Evolutionary conservation across 2,888 invertebrate genomes (phyloP).

Genomic region (Drosophila kanekoi): DNA sequence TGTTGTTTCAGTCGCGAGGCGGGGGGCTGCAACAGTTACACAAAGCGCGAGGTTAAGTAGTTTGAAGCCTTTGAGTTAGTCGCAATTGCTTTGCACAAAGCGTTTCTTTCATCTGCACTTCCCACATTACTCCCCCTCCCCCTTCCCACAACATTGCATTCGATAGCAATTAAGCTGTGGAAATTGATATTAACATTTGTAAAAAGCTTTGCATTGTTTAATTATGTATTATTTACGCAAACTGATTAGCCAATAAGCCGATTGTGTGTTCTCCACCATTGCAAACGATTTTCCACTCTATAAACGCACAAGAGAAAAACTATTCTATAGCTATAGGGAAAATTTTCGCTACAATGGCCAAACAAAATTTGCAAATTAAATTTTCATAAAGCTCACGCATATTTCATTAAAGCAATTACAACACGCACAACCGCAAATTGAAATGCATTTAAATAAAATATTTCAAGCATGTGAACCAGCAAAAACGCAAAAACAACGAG

Average conservation of each 20-base stretch:
- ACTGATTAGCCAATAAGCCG: conserved; percentile 62
- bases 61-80: conserved; percentile 42
- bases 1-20: conserved; percentile 39
- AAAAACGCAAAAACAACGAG: conserved; percentile 26
- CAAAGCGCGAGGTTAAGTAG: conserved; percentile 70
- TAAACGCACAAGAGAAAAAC: conserved; percentile 26
- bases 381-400: conserved; percentile 52
- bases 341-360: conserved; percentile 20
- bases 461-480: conserved; percentile 33
- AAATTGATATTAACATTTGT: conserved; percentile 37
- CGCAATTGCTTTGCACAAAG: conserved; percentile 44
- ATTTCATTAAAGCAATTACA: conserved; percentile 64
- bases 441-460: conserved; percentile 54
- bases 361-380: conserved; percentile 56
- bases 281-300: conserved; percentile 39
- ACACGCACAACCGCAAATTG: conserved; percentile 44
- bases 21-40: conserved; percentile 12
- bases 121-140: too few species aligned
- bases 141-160: too few species aligned
- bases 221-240: conserved; percentile 48
- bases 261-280: conserved; percentile 26
- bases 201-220: conserved; percentile 30
- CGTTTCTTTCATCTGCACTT: conserved; percentile 31
- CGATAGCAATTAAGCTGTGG: conserved; percentile 28
- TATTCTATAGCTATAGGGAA: conserved; percentile 28